Percentiles rank a stretch among this genome's conserved stretches.
Conservation (phyloP, 2,888 invertebrate genomes). For the Cremastinae sp. region DNA sequence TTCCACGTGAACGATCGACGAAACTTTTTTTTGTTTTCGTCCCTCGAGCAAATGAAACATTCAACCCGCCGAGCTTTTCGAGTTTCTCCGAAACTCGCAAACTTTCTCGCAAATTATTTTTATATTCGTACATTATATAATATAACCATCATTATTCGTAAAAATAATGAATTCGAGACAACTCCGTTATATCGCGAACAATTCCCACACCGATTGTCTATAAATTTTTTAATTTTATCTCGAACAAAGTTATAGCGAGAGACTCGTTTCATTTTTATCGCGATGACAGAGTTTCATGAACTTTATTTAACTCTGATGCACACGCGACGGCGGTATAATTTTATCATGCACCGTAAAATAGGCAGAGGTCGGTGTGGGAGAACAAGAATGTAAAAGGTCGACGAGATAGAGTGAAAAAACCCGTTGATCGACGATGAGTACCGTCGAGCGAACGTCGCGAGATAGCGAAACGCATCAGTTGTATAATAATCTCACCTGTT, state of each 20-base stretch:
- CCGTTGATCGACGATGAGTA: too few species aligned
- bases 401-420: too few species aligned
- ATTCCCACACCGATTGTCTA: neutral
- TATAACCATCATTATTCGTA: slow-evolving; percentile 2
- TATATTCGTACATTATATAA: neutral
- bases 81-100: neutral
- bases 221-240: too few species aligned
- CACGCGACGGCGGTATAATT: too few species aligned
- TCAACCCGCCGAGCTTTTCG: too few species aligned
- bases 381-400: neutral
- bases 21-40: neutral
- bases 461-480: neutral
- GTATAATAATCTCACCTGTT: slow-evolving; percentile 17
- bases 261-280: too few species aligned
- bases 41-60: neutral
- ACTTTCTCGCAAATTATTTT: slow-evolving; percentile 1
- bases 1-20: neutral
- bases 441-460: too few species aligned
- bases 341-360: too few species aligned
- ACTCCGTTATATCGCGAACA: slow-evolving; percentile 41
- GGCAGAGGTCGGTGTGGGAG: too few species aligned
- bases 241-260: neutral
- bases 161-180: slow-evolving; percentile 29
- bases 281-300: too few species aligned
- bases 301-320: too few species aligned